Percentiles rank a stretch among this genome's conserved stretches.
These are phyloP conservation scores for Meandrusa payeni DNA, from an alignment of 2,888 invertebrate genomes.

Conservation along the genomic window DNA sequence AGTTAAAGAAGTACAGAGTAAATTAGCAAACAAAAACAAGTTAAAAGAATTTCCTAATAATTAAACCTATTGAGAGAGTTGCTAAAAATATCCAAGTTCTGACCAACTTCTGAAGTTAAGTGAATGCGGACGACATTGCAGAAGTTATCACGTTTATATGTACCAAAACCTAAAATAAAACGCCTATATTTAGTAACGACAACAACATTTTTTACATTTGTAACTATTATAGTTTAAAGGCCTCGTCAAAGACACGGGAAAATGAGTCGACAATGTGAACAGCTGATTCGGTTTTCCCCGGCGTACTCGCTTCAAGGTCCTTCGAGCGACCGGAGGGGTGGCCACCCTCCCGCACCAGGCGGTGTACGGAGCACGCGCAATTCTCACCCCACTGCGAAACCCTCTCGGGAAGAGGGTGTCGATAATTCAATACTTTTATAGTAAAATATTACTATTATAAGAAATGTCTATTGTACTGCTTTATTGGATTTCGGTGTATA, in stretches of 20 bases:
- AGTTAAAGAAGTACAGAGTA: too few species aligned
- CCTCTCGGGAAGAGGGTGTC: conserved; percentile 12
- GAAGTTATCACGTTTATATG: too few species aligned
- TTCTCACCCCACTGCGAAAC: conserved; percentile 4
- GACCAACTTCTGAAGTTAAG: too few species aligned
- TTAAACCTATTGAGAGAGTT: too few species aligned
- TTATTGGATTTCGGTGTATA: neutral
- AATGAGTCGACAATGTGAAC: conserved; percentile 45
- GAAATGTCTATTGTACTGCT: conserved; percentile 3
- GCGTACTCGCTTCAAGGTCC: conserved; percentile 60
- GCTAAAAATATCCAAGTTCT: too few species aligned
- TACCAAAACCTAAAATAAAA: too few species aligned
- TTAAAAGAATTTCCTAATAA: too few species aligned
- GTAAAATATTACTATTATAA: conserved; percentile 12
- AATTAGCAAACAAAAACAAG: too few species aligned
- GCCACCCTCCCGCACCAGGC: conserved; percentile 28
- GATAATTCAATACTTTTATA: conserved; percentile 28
- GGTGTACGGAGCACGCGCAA: conserved; percentile 27
- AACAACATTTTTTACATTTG: conserved; percentile 16
- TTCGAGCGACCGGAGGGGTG: conserved; percentile 31
- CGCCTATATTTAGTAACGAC: too few species aligned
- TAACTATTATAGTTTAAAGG: conserved; percentile 17
- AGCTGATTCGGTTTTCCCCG: conserved; percentile 57
- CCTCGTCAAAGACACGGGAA: conserved; percentile 8
- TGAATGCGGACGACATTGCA: too few species aligned